These are phyloP conservation scores for Anarhynchus alexandrinus DNA, from an alignment of 2,113 vertebrate species.

Conservation along the genomic window DNA sequence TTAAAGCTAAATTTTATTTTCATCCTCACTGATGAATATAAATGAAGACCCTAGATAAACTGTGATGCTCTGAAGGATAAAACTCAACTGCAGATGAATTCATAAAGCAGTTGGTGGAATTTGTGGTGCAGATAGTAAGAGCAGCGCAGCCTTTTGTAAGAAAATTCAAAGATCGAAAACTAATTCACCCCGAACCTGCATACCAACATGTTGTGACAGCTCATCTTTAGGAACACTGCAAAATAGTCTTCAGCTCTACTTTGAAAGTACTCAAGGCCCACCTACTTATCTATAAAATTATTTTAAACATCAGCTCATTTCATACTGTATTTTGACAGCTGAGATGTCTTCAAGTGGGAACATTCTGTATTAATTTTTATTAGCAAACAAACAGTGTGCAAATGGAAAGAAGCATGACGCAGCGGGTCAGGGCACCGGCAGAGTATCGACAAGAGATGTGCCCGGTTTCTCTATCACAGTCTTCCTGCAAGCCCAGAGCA, in stretches of 20 bases:
- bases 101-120: not conserved
- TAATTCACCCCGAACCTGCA: not conserved
- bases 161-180: not conserved
- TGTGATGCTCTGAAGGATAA: conserved; percentile 32
- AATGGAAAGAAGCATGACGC: not conserved
- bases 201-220: not conserved
- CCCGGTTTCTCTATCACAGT: not conserved
- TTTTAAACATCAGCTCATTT: not conserved
- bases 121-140: not conserved
- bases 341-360: not conserved
- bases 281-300: not conserved
- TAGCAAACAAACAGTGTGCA: not conserved
- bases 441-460: not conserved
- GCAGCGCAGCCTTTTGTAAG: not conserved
- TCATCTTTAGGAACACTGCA: not conserved
- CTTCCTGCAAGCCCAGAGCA: not conserved
- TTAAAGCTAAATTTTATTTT: conserved; percentile 31
- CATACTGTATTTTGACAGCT: not conserved
- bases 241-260: not conserved
- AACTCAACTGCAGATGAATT: not conserved
- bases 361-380: not conserved
- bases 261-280: not conserved
- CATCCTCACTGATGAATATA: conserved; percentile 20
- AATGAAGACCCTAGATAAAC: conserved; percentile 7
- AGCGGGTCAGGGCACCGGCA: not conserved